Evolutionary conservation across 1,140 invertebrate species (phyloP).

Genomic region (Drosophila mauritiana): DNA sequence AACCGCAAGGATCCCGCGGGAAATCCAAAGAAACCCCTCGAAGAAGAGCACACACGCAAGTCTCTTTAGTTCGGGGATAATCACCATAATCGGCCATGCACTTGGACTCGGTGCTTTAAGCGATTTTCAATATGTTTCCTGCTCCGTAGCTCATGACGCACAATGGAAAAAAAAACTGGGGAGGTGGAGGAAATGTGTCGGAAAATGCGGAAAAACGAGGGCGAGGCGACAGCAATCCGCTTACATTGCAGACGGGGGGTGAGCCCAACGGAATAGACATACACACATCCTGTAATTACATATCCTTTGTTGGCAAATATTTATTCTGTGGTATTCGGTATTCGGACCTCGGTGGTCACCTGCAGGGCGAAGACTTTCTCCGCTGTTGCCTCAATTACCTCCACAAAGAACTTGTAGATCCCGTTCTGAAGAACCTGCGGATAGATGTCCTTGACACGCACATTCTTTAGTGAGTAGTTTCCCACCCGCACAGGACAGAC

Average conservation of each 20-base stretch:
- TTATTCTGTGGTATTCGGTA: slow-evolving; percentile 16
- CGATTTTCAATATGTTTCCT: slow-evolving; percentile 76
- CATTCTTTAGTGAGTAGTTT: slow-evolving; percentile 47
- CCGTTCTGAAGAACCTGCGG: slow-evolving; percentile 40
- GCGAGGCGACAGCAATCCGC: slow-evolving; percentile 54
- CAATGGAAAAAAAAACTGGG: slow-evolving; percentile 56
- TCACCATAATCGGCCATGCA: slow-evolving; percentile 80
- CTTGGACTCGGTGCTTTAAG: slow-evolving; percentile 63
- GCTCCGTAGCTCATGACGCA: slow-evolving; percentile 58
- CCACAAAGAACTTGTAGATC: slow-evolving; percentile 64
- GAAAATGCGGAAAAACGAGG: slow-evolving; percentile 56
- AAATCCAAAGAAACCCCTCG: slow-evolving; percentile 44
- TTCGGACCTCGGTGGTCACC: slow-evolving; percentile 47
- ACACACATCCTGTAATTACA: slow-evolving; percentile 53
- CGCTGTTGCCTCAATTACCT: slow-evolving; percentile 56
- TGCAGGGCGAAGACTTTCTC: slow-evolving; percentile 70
- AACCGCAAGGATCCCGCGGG: slow-evolving; percentile 62
- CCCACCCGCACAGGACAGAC: slow-evolving; percentile 48
- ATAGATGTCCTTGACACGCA: slow-evolving; percentile 36
- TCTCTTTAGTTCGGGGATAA: slow-evolving; percentile 64
- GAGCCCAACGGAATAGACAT: not conserved
- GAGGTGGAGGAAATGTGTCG: slow-evolving; percentile 31
- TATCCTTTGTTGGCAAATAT: slow-evolving; percentile 42
- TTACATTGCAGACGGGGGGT: slow-evolving; percentile 37
- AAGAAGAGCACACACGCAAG: slow-evolving; percentile 47